Evolutionary conservation across 2,888 invertebrate genomes (phyloP), one percentile per base, ranked within the genome.

Genomic region (Caenorhabditis sp.): DNA sequence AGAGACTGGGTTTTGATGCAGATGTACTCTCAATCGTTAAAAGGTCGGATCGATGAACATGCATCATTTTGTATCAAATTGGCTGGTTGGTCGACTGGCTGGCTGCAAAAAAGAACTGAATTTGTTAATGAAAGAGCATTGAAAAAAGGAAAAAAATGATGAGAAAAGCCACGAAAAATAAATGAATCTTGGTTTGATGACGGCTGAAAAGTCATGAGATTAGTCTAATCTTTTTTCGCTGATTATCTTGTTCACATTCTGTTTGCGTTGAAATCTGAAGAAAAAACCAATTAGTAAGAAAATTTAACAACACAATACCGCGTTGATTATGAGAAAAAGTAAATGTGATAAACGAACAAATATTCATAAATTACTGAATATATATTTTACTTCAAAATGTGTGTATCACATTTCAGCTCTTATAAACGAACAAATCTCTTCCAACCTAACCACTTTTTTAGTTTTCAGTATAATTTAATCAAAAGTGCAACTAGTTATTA

Each of bases 1-100:
- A 31, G n/a, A 80, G 67, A 54, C 80, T 80, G 7, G 80, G 80
- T 57, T 77, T 77, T 10, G 80, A 80, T 27, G 77, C 76, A 31
- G 80, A 80, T 50, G 75, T 77, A 36, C 69, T 62, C 31, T 77
- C 76, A 26, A 80, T 80, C 10, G 73, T 63, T 25, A 80, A 54
- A 54, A 74, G 69, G 59, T 80, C 76, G 23, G 62, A 64, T 31
- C 71, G 64, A 52, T 72, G 67, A 27, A 73, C 56, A 59, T 73
- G 59, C 57, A 58, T 58, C 57, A 58, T 58, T 26, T 26, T 17
- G 17, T 2, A 7, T 31, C 31, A 31, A 31, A 31, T 31, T 31
- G 31, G 5, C 31, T 31, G 31, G 31, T 31, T 31, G 31, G 31
- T 31, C 31, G 31, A 31, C 31, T 31, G 10, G 10, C 21, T 21